phyloP scores from a whole-genome alignment of 2,113 vertebrate species.

The Alces alces region DNA sequence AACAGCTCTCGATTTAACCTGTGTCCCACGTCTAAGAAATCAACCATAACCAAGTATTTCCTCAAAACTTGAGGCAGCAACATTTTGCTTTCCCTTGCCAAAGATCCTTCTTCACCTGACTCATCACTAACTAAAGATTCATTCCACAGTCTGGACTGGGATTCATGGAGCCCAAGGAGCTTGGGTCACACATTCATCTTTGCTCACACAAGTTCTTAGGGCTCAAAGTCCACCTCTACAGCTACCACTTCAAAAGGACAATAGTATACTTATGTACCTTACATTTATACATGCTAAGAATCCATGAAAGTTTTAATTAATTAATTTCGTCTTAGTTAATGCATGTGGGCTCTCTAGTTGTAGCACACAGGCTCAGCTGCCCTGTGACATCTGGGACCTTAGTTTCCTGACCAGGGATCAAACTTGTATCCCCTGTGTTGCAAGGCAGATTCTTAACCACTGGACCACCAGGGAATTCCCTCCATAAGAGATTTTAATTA shows the following conservation, averaged over 20 bases:
- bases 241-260: background rate
- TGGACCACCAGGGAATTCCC: background rate
- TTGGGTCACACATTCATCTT: background rate
- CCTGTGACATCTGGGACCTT: background rate
- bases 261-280: background rate
- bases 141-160: background rate
- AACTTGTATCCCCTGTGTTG: background rate
- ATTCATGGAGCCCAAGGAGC: background rate
- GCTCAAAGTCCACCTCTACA: background rate
- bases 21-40: constrained; percentile 9
- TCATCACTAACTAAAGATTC: background rate
- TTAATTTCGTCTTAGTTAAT: background rate
- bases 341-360: background rate
- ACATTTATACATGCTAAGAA: background rate
- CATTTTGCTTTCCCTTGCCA: background rate
- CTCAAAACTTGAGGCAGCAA: background rate
- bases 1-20: background rate
- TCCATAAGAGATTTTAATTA: background rate
- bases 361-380: background rate
- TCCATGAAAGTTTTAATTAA: background rate
- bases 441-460: background rate
- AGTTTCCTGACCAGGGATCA: background rate
- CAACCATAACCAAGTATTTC: background rate
- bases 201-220: background rate
- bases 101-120: background rate